These are phyloP conservation scores for Hyperopisus bebe DNA, from an alignment of 2,113 vertebrate genomes.

Conservation along the genomic window DNA sequence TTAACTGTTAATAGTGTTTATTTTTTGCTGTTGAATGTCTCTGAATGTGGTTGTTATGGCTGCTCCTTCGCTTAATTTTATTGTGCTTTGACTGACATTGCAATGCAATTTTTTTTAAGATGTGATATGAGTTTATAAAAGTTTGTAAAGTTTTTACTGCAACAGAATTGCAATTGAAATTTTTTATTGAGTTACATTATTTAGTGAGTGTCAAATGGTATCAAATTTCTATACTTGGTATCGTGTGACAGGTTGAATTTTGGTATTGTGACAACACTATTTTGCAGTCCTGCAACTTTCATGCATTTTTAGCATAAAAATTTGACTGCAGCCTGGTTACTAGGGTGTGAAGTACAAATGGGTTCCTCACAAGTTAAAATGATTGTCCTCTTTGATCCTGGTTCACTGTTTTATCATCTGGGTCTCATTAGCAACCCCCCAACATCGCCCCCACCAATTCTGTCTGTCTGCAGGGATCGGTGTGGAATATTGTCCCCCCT, in stretches of 20 bases:
- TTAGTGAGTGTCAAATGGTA: neutral
- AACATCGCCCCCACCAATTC: neutral
- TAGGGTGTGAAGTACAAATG: neutral
- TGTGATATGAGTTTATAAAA: neutral
- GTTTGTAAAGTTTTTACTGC: neutral
- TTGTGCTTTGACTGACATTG: neutral
- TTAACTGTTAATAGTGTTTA: too few relatives aligned
- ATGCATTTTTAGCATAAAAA: neutral
- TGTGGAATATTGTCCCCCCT: constrained; percentile 78
- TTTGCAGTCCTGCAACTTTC: neutral
- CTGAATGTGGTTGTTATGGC: neutral
- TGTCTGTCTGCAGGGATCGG: constrained; percentile 67
- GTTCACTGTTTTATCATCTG: neutral
- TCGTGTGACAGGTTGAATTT: neutral
- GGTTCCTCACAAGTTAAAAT: neutral
- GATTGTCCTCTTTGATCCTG: neutral
- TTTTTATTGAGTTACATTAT: neutral
- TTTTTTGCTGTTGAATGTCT: too few relatives aligned
- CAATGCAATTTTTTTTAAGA: neutral
- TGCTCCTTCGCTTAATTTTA: neutral
- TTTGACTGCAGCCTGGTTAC: neutral
- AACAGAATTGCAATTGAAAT: neutral
- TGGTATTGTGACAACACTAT: neutral
- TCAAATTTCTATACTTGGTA: neutral
- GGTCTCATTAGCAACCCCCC: neutral